Percentiles rank a stretch among this genome's conserved stretches.
Evolutionary conservation across 1,140 invertebrate genomes (phyloP).

Genomic region (Phthorimaea operculella): DNA sequence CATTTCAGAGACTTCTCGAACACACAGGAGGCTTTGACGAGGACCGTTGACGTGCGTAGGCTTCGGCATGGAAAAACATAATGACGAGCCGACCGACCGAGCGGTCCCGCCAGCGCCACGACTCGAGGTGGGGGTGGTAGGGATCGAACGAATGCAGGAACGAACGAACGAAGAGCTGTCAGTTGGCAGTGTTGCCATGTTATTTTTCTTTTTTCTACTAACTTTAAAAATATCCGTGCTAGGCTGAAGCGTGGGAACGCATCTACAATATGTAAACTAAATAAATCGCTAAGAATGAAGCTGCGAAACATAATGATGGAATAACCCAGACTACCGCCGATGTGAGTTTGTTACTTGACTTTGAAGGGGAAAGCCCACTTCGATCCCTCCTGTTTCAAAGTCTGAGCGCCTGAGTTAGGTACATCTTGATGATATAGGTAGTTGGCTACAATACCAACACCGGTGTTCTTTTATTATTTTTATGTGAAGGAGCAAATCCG

Average conservation of each 20-base stretch:
- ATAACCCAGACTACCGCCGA: too few species aligned
- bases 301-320: slow-evolving; percentile 1
- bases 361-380: too few species aligned
- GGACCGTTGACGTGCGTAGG: background rate
- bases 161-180: too few species aligned
- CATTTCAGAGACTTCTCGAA: background rate
- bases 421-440: too few species aligned
- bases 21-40: background rate
- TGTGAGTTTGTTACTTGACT: too few species aligned
- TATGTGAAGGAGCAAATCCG: too few species aligned
- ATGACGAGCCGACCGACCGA: background rate
- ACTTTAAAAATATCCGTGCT: background rate
- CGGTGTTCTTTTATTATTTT: too few species aligned
- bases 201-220: too few species aligned
- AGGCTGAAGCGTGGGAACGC: background rate
- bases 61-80: background rate
- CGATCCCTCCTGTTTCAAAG: too few species aligned
- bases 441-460: too few species aligned
- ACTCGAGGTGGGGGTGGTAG: background rate
- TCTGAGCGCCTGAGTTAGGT: too few species aligned
- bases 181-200: too few species aligned
- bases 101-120: background rate
- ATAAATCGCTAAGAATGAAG: background rate
- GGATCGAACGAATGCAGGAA: background rate
- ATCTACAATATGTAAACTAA: background rate